Conservation (phyloP, 2,888 invertebrate genomes). For the Lymantria monacha region DNA sequence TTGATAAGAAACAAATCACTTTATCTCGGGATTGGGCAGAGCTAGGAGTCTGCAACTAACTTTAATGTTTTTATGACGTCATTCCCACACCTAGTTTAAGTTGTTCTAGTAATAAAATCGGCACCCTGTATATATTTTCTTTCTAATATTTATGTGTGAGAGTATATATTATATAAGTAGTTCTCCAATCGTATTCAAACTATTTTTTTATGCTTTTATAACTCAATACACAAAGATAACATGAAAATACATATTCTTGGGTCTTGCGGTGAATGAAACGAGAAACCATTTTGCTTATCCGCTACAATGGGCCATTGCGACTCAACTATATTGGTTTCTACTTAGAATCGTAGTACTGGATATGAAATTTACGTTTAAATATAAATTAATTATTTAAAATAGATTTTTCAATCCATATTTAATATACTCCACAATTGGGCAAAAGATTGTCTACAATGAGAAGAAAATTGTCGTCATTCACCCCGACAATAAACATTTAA, state of each 20-base stretch:
- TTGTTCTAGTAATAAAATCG: too few species aligned
- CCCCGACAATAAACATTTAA: too few species aligned
- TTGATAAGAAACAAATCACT: too few species aligned
- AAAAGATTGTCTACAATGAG: too few species aligned
- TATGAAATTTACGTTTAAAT: constrained; percentile 1
- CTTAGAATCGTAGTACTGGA: constrained; percentile 20
- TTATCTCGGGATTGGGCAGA: too few species aligned
- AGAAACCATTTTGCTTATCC: constrained; percentile 34
- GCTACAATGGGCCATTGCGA: constrained; percentile 37
- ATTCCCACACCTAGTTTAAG: too few species aligned
- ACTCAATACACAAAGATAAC: constrained; percentile 32
- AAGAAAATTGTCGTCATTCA: too few species aligned
- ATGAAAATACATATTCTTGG: constrained; percentile 26
- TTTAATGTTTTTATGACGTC: too few species aligned
- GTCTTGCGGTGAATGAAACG: constrained; percentile 35
- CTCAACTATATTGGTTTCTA: constrained; percentile 20
- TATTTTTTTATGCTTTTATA: constrained; percentile 18
- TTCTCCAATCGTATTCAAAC: constrained; percentile 9
- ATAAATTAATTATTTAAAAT: not conserved
- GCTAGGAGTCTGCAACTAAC: too few species aligned
- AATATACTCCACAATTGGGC: too few species aligned
- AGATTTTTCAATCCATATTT: too few species aligned
- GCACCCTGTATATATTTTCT: too few species aligned
- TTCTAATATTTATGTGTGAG: not conserved
- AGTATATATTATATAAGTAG: not conserved